These are phyloP conservation scores for Grallaria varia DNA, from an alignment of 2,113 vertebrate species.

Conservation along the genomic window DNA sequence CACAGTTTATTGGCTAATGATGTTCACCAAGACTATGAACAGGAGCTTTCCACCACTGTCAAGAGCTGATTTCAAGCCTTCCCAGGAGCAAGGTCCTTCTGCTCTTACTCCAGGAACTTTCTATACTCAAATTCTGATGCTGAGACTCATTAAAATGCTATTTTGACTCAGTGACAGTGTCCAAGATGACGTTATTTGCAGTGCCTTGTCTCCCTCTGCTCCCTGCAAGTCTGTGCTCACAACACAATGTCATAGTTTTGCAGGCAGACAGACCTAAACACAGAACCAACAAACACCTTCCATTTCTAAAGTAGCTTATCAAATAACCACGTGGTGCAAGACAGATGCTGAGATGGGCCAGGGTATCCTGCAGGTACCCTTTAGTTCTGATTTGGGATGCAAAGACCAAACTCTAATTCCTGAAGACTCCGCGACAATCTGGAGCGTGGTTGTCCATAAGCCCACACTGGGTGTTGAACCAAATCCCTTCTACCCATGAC, in stretches of 20 bases:
- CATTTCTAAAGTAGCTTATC: background rate
- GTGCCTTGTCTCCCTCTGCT: background rate
- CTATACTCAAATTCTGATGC: background rate
- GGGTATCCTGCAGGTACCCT: rapidly evolving
- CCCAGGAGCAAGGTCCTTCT: background rate
- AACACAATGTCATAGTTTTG: background rate
- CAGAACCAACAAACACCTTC: background rate
- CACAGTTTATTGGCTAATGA: background rate
- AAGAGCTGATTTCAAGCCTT: background rate
- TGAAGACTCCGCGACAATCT: background rate
- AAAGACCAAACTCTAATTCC: background rate
- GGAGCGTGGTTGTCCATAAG: background rate
- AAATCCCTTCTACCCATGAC: background rate
- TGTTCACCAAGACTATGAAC: background rate
- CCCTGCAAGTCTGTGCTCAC: background rate
- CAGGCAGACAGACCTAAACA: background rate
- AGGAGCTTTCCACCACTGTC: background rate
- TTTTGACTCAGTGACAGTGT: background rate
- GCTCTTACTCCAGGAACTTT: background rate
- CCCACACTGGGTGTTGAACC: rapidly evolving
- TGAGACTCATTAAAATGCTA: background rate
- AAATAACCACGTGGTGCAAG: background rate
- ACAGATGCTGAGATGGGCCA: background rate
- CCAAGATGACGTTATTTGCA: background rate
- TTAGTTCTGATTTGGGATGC: background rate